Evolutionary conservation across 2,113 vertebrate genomes (phyloP).

Genomic region (Hyaena hyaena): DNA sequence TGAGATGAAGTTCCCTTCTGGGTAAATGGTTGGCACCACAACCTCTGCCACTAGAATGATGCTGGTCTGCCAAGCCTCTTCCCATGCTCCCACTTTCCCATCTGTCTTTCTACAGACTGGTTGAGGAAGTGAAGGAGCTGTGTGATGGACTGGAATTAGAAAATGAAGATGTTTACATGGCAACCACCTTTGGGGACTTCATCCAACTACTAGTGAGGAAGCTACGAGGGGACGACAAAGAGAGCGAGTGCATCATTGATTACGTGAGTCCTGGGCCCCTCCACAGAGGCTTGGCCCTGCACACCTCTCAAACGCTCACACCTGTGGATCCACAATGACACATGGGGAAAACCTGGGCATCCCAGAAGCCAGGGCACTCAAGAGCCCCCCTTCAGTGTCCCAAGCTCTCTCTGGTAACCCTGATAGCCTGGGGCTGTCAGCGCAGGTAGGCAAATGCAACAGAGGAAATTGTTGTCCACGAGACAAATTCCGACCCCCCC

Average conservation of each 20-base stretch:
- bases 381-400: not conserved
- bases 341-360: not conserved
- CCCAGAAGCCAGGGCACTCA: not conserved
- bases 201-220: constrained; percentile 91
- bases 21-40: not conserved
- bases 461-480: not conserved
- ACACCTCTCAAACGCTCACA: too few species aligned
- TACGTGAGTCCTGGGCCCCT: constrained; percentile 83
- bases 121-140: constrained; percentile 92
- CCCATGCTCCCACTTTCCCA: fast-evolving
- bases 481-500: not conserved
- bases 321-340: not conserved
- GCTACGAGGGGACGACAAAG: constrained; percentile 88
- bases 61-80: not conserved
- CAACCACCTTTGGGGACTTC: constrained; percentile 92
- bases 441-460: not conserved
- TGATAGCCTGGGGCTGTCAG: not conserved
- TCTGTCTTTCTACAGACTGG: constrained; percentile 84
- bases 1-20: not conserved
- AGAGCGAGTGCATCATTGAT: constrained; percentile 86
- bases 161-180: constrained; percentile 94
- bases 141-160: constrained; percentile 88
- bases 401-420: not conserved
- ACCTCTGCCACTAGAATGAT: too few species aligned
- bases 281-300: not conserved